phyloP scores from a whole-genome alignment of 92 coral and sea anemone species.

The Hydrozoanthus gracilis region DNA sequence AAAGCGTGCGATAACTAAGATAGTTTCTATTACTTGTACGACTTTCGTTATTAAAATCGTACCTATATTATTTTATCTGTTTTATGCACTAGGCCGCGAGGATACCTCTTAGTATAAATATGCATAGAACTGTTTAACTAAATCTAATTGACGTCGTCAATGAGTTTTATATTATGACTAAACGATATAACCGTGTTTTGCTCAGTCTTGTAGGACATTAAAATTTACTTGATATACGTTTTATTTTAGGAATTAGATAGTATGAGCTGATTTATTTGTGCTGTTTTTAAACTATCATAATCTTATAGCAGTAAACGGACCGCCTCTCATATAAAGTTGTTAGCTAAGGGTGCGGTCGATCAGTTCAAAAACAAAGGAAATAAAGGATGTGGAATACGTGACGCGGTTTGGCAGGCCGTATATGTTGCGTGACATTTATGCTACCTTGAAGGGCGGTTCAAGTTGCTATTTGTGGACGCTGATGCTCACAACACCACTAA shows the following conservation, averaged over 20 bases:
- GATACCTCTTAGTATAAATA: not conserved
- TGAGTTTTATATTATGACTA: too few species aligned
- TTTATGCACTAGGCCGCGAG: too few species aligned
- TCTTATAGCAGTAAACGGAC: conserved; percentile 3
- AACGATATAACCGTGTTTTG: not conserved
- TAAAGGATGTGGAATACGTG: not conserved
- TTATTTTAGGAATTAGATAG: conserved; percentile 2
- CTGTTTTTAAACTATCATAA: not conserved
- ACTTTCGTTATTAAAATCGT: too few species aligned
- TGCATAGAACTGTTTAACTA: too few species aligned
- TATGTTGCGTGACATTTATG: not conserved
- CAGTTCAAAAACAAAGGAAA: too few species aligned
- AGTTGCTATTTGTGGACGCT: not conserved
- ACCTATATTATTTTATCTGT: too few species aligned
- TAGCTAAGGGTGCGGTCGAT: not conserved
- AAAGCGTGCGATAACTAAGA: too few species aligned
- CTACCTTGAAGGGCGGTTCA: conserved; percentile 4
- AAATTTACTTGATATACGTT: not conserved
- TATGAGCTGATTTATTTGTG: conserved; percentile 4
- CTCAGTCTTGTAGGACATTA: conserved; percentile 4
- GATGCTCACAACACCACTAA: not conserved
- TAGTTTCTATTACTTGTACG: too few species aligned
- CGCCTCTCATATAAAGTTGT: conserved; percentile 9
- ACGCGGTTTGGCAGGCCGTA: not conserved
- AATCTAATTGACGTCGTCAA: not conserved